Conservation (phyloP, 2,113 vertebrate species). For the Lichenostomus cassidix region DNA sequence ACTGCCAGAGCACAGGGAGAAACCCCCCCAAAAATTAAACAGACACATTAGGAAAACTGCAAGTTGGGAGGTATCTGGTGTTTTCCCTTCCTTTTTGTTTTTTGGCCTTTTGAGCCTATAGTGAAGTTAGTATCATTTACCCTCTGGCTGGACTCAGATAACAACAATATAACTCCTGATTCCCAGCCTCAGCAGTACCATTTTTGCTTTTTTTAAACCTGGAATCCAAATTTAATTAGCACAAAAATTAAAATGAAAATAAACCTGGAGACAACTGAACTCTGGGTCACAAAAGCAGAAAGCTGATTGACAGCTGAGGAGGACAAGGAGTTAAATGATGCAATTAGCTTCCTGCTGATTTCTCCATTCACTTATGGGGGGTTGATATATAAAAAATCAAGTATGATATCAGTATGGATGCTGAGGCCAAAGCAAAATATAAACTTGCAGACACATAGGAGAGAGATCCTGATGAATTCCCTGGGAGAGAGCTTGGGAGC, state of each 20-base stretch:
- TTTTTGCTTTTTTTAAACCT: constrained; percentile 22
- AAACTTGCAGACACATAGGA: constrained; percentile 9
- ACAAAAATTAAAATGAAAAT: constrained; percentile 25
- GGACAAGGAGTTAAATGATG: background rate
- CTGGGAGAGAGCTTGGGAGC: background rate
- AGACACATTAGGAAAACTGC: background rate
- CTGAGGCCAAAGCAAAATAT: constrained; percentile 39
- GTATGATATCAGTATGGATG: background rate
- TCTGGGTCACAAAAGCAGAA: constrained; percentile 7
- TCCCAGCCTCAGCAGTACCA: background rate
- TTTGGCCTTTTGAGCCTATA: background rate
- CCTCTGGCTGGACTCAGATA: background rate
- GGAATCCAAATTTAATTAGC: constrained; percentile 49
- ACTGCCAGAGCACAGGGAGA: constrained; percentile 15
- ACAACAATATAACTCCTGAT: background rate
- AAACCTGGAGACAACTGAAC: constrained; percentile 16
- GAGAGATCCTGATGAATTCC: constrained; percentile 26
- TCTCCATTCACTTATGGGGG: background rate
- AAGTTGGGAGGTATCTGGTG: background rate
- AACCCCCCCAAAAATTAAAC: background rate
- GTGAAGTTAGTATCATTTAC: background rate
- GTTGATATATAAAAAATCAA: constrained; percentile 16
- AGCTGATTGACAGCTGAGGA: background rate
- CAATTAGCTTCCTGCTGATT: background rate
- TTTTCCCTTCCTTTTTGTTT: background rate